A percentile compares a stretch with the other conserved stretches of the same genome.
phyloP scores from a whole-genome alignment of 2,113 vertebrate genomes.

The Hippolais icterina region DNA sequence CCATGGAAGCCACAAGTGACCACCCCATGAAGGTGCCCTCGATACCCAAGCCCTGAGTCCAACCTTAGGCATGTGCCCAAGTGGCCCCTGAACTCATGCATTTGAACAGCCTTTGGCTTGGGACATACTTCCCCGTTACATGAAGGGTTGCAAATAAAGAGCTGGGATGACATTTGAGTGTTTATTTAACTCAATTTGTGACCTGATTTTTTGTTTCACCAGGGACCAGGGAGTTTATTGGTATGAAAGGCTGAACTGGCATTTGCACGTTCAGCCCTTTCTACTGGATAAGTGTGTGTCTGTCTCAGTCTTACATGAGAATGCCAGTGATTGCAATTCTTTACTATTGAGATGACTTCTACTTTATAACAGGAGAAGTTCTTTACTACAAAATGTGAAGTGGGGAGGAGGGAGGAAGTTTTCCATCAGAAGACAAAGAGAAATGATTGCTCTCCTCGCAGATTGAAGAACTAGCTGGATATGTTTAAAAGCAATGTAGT shows the following conservation, averaged over 20 bases:
- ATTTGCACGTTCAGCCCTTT: neutral
- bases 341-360: conserved; percentile 8
- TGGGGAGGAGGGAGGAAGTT: neutral
- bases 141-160: neutral
- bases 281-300: neutral
- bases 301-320: neutral
- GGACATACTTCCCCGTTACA: neutral
- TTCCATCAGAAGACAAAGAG: conserved; percentile 32
- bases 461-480: neutral
- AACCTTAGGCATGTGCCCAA: fast-evolving
- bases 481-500: neutral
- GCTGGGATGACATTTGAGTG: neutral
- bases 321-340: conserved; percentile 7
- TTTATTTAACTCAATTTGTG: neutral
- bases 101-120: neutral
- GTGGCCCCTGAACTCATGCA: neutral
- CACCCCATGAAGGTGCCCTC: fast-evolving
- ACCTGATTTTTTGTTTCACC: neutral
- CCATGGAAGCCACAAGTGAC: neutral
- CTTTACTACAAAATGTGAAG: neutral
- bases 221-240: neutral
- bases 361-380: neutral
- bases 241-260: neutral
- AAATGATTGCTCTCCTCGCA: conserved; percentile 33
- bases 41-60: neutral